Conservation (phyloP, 1,140 invertebrate genomes). For the Neodiprion lecontei region DNA sequence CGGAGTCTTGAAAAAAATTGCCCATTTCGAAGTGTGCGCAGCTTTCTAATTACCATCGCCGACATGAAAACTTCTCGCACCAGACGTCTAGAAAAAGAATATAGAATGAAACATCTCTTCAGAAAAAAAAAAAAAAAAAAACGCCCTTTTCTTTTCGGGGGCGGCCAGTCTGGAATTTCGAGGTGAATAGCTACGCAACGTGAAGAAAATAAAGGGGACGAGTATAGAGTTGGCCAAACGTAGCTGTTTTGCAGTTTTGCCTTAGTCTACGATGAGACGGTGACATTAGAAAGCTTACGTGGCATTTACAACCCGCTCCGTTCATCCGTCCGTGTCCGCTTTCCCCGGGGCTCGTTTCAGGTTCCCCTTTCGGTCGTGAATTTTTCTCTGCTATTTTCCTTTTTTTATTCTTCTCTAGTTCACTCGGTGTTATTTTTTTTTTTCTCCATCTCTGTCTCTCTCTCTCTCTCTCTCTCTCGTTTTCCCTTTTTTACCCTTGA, state of each 20-base stretch:
- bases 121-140: no score
- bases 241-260: not conserved
- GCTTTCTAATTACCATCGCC: no score
- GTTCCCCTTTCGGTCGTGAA: conserved; percentile 1
- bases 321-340: conserved; percentile 29
- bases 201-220: not conserved
- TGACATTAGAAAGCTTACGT: conserved; percentile 18
- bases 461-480: conserved; percentile 23
- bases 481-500: conserved; percentile 23
- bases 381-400: not conserved
- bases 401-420: not conserved
- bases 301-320: conserved; percentile 34
- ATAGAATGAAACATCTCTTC: no score
- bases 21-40: no score
- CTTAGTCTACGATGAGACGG: not conserved
- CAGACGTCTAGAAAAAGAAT: no score
- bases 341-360: conserved; percentile 2
- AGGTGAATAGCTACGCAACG: not conserved
- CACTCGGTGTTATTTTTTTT: conserved; percentile 22
- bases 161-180: no score
- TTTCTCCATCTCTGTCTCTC: conserved; percentile 24
- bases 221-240: not conserved
- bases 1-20: no score
- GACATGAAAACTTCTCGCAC: no score
- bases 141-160: no score